Percentiles rank a stretch among this genome's conserved stretches.
These are phyloP conservation scores for Ectobius pallidus DNA, from an alignment of 2,888 invertebrate genomes.

Conservation along the genomic window DNA sequence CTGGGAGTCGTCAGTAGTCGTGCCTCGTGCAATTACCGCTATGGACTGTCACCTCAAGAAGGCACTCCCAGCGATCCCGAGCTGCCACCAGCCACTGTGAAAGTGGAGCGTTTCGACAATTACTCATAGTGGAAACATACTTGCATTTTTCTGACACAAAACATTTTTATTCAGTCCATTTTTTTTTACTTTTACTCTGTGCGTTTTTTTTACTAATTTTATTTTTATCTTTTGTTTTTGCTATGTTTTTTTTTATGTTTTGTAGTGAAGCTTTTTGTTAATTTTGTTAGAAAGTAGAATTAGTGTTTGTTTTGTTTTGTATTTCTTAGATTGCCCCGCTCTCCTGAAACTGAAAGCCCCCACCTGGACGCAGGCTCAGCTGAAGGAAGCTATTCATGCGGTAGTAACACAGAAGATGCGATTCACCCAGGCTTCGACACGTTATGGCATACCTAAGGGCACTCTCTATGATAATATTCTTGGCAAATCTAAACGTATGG, in stretches of 20 bases:
- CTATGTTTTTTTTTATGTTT: conserved; percentile 30
- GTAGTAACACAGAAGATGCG: conserved; percentile 78
- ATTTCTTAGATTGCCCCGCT: conserved; percentile 46
- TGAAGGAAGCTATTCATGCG: conserved; percentile 76
- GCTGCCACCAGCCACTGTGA: neutral
- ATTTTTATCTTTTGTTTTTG: conserved; percentile 32
- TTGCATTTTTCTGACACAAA: no score
- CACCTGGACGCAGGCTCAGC: conserved; percentile 74
- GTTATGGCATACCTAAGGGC: conserved; percentile 76
- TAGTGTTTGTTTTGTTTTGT: conserved; percentile 48
- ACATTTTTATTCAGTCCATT: neutral
- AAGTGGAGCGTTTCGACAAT: conserved; percentile 16
- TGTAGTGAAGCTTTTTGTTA: conserved; percentile 36
- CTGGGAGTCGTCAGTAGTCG: conserved; percentile 50
- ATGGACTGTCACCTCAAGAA: neutral
- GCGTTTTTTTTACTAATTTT: conserved; percentile 31
- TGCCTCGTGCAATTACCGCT: conserved; percentile 41
- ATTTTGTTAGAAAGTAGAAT: conserved; percentile 42
- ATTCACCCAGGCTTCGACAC: conserved; percentile 75
- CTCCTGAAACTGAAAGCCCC: conserved; percentile 66
- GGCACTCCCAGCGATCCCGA: conserved; percentile 20
- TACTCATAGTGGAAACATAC: conserved; percentile 12
- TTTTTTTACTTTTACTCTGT: neutral
- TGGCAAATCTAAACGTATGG: conserved; percentile 78
- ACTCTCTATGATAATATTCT: conserved; percentile 79